These are phyloP conservation scores for Zalophus californianus DNA, from an alignment of 2,797 vertebrate species.

Conservation along the genomic window DNA sequence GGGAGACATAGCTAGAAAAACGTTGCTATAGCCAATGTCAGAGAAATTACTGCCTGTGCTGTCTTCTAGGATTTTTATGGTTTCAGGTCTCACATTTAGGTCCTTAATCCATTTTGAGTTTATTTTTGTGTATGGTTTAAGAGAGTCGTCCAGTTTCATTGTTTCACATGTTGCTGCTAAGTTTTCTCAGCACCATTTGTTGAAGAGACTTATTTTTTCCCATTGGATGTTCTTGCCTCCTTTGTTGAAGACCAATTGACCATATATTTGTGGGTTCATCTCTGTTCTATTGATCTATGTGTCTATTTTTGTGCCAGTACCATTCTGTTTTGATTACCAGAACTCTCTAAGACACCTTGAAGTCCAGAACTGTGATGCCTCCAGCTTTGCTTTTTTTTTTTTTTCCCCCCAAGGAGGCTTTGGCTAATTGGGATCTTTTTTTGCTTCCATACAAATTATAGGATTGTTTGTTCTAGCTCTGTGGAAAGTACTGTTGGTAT, in stretches of 20 bases:
- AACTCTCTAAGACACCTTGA: not conserved
- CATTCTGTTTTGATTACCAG: not conserved
- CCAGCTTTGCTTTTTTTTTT: not conserved
- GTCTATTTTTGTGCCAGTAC: not conserved
- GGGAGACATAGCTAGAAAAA: not conserved
- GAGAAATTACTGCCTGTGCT: not conserved
- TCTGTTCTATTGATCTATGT: not conserved
- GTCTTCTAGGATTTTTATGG: not conserved
- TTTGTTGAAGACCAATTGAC: not conserved
- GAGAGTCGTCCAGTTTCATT: too few species aligned
- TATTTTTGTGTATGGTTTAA: too few species aligned
- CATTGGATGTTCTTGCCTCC: too few species aligned
- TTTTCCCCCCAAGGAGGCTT: too few species aligned
- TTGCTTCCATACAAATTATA: not conserved
- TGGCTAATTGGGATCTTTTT: too few species aligned
- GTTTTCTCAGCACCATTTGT: too few species aligned
- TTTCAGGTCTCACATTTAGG: not conserved
- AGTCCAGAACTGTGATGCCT: not conserved
- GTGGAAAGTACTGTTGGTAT: too few species aligned
- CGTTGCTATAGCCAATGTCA: not conserved
- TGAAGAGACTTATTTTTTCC: too few species aligned
- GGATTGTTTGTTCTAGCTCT: too few species aligned
- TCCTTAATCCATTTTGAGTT: not conserved
- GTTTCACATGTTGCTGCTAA: too few species aligned
- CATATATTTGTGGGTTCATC: not conserved